Evolutionary conservation across 2,113 vertebrate species (phyloP).

Genomic region (Rhea americana): DNA sequence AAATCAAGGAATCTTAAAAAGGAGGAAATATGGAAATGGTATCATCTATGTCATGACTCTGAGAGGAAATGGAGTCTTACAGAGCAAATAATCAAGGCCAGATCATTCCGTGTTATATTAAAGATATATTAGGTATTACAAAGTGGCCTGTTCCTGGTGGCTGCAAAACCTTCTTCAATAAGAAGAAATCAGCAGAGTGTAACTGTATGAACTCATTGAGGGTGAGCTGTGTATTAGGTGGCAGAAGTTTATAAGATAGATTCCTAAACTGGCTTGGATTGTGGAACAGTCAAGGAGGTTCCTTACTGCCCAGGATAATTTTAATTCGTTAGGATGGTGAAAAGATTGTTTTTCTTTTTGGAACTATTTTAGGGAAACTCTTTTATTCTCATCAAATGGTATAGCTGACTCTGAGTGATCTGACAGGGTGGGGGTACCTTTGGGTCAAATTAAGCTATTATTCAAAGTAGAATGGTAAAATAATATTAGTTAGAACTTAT

Average conservation of each 20-base stretch:
- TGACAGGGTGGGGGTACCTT: not conserved
- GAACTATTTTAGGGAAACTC: not conserved
- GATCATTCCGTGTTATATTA: not conserved
- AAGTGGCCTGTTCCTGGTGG: not conserved
- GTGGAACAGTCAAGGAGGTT: not conserved
- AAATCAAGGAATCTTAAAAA: not conserved
- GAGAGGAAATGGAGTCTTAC: not conserved
- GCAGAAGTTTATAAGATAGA: not conserved
- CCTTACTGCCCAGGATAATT: not conserved
- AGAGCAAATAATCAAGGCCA: not conserved
- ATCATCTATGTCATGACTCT: not conserved
- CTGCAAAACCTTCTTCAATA: not conserved
- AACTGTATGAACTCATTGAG: accelerated
- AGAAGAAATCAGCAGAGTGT: not conserved
- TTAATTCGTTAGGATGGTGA: not conserved
- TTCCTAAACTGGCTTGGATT: not conserved
- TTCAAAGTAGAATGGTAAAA: not conserved
- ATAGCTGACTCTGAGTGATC: not conserved
- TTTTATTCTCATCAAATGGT: not conserved
- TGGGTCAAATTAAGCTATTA: not conserved
- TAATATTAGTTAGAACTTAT: not conserved
- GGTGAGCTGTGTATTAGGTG: not conserved
- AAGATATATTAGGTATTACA: not conserved
- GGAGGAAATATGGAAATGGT: accelerated
- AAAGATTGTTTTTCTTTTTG: not conserved